Evolutionary conservation across 2,888 invertebrate species (phyloP), one percentile per base, ranked within the genome.

Genomic region (Subacronicta megacephala): DNA sequence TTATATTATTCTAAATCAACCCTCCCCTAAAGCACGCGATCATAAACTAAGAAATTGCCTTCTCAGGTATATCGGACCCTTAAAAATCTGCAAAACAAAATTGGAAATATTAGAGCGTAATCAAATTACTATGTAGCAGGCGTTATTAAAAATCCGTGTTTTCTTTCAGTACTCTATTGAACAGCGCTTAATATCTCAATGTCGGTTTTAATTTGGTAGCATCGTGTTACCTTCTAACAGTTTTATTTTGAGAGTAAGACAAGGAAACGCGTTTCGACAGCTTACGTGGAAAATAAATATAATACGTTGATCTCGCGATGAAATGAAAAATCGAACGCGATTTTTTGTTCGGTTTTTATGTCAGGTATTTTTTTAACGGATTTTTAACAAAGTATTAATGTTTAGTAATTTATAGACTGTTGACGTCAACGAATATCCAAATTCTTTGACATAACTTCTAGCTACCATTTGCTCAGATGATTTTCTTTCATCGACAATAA

Each of bases 131-230:
- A 67, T 64, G 58, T 52, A 56, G 63, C 59, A 64, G 64, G 64
- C 57, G 53, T 72, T 79, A 80, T 77, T 80, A 80, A 81, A 82
- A 77, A 79, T 66, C 69, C 72, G 69, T 61, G 58, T 60, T 72
- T 75, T 72, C 56, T 72, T 9, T 37, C 47, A 31, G 71, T 61
- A 69, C 75, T 68, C 74, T 78, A 88, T 84, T 82, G 81, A 83
- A 85, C 85, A 77, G 83, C 85, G 87, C 90, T 90, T 93, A 93
- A 94, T 94, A 90, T 92, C 90, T 94, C 93, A 93, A 90, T 90
- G 93, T 94, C 93, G 87, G 89, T 86, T 87, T 92, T 93, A 93
- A 94, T 94, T 94, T 94, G 88, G 84, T 77, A 81, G 90, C 87
- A 85, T 94, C 93, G 87, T 84, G 89, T 93, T 94, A 92, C 93